These are phyloP conservation scores for Diploptera punctata DNA, from an alignment of 2,888 invertebrate genomes.

Conservation along the genomic window DNA sequence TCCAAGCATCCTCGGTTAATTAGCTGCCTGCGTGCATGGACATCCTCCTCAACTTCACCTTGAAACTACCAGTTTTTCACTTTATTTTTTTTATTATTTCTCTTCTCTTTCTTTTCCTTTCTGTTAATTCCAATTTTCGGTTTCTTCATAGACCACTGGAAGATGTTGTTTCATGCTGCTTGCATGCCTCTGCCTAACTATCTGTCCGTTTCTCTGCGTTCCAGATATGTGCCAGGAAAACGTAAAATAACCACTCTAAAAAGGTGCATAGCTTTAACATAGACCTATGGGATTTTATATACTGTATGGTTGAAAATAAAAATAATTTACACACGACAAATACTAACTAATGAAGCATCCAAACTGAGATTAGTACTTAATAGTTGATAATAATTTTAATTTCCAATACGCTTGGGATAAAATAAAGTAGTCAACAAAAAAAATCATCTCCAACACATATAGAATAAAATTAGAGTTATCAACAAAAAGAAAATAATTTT, in stretches of 20 bases:
- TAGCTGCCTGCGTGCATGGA: conserved; percentile 14
- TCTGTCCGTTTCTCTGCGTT: background rate
- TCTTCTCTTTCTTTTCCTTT: conserved; percentile 19
- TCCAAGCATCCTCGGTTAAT: conserved; percentile 13
- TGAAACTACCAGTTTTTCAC: conserved; percentile 39
- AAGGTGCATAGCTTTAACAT: background rate
- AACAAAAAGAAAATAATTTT: no score
- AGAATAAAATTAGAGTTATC: no score
- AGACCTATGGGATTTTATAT: no score
- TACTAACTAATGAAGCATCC: no score
- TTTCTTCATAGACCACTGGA: conserved; percentile 34
- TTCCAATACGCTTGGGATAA: no score
- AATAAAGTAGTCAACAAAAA: no score
- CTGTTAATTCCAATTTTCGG: conserved; percentile 38
- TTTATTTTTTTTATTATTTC: conserved; percentile 6
- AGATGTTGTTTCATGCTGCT: conserved; percentile 21
- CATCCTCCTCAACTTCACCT: conserved; percentile 28
- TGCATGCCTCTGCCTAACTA: background rate
- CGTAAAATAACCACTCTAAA: conserved; percentile 15
- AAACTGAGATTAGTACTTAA: no score
- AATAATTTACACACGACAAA: no score
- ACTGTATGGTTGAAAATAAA: no score
- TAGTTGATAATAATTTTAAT: no score
- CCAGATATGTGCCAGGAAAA: conserved; percentile 31
- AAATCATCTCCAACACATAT: no score